Evolutionary conservation across 2,113 vertebrate species (phyloP).

Genomic region (Neolamprologus sp.): DNA sequence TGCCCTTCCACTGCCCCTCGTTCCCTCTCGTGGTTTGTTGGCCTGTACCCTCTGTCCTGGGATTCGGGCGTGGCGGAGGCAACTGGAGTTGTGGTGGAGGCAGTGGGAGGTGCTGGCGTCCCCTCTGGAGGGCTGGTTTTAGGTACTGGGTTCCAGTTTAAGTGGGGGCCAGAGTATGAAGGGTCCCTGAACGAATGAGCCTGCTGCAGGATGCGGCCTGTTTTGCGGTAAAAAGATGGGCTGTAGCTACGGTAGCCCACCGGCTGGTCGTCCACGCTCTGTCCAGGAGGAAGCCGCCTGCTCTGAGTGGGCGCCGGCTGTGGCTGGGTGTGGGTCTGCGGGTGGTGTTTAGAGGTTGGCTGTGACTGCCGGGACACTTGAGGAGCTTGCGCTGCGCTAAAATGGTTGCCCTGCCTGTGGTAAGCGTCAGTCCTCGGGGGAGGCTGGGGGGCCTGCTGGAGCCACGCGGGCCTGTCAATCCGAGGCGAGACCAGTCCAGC

Average conservation of each 20-base stretch:
- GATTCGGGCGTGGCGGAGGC: conserved; percentile 34
- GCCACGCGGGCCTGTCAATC: conserved; percentile 66
- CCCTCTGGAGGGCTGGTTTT: conserved; percentile 67
- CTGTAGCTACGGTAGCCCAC: conserved; percentile 93
- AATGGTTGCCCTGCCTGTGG: conserved; percentile 40
- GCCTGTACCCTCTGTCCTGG: conserved; percentile 58
- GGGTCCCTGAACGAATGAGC: conserved; percentile 90
- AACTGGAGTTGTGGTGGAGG: conserved; percentile 18
- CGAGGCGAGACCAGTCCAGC: conserved; percentile 67
- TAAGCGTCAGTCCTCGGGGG: conserved; percentile 58
- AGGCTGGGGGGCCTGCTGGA: conserved; percentile 47
- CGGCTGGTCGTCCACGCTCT: conserved; percentile 76
- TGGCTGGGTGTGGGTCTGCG: conserved; percentile 5
- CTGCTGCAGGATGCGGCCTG: conserved; percentile 85
- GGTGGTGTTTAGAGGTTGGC: conserved; percentile 43
- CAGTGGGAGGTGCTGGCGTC: background rate
- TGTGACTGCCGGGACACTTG: conserved; percentile 26
- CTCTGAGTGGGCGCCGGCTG: conserved; percentile 40
- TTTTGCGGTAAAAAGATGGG: conserved; percentile 91
- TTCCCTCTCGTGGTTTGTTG: conserved; percentile 73
- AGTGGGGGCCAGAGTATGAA: conserved; percentile 79
- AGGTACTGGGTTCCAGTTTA: conserved; percentile 68
- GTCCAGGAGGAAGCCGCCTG: conserved; percentile 70
- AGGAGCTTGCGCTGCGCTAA: conserved; percentile 8
- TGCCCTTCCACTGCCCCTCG: conserved; percentile 53